phyloP scores from a whole-genome alignment of 2,113 vertebrate genomes.

The Copsychus sechellarum region DNA sequence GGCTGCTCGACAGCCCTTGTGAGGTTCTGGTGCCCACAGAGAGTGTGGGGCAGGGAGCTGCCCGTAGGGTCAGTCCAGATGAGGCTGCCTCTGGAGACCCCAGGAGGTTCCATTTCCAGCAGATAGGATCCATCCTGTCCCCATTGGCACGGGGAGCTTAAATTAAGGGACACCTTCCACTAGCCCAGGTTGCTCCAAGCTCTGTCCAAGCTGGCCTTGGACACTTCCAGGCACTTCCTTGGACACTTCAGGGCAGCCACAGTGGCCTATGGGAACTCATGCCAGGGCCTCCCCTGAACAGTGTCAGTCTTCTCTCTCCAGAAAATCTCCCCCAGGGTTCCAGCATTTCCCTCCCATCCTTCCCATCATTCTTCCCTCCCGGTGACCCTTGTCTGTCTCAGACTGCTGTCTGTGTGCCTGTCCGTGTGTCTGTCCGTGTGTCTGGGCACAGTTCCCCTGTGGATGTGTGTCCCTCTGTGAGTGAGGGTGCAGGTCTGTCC shows the following conservation, averaged over 20 bases:
- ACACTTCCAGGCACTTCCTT: background rate
- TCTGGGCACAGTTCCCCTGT: too few species aligned
- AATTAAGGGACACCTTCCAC: background rate
- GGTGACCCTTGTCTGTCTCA: too few species aligned
- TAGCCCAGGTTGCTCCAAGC: background rate
- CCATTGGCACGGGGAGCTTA: accelerated
- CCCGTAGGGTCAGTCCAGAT: background rate
- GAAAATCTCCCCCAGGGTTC: background rate
- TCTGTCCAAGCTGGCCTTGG: background rate
- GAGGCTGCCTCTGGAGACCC: background rate
- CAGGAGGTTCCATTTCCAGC: accelerated
- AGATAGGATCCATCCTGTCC: background rate
- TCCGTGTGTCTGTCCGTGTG: background rate
- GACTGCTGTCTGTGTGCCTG: background rate
- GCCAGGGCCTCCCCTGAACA: background rate
- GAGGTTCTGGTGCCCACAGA: background rate
- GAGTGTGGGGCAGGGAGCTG: background rate
- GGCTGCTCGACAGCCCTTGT: background rate
- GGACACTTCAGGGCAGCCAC: background rate
- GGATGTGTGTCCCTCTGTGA: too few species aligned
- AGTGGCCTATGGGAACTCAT: too few species aligned
- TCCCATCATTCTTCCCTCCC: background rate
- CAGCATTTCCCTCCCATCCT: background rate
- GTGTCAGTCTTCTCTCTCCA: background rate
- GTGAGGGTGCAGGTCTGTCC: too few species aligned